Base-by-base conservation (phyloP, 1,140 invertebrate species). In the Heliconius congener region DNA sequence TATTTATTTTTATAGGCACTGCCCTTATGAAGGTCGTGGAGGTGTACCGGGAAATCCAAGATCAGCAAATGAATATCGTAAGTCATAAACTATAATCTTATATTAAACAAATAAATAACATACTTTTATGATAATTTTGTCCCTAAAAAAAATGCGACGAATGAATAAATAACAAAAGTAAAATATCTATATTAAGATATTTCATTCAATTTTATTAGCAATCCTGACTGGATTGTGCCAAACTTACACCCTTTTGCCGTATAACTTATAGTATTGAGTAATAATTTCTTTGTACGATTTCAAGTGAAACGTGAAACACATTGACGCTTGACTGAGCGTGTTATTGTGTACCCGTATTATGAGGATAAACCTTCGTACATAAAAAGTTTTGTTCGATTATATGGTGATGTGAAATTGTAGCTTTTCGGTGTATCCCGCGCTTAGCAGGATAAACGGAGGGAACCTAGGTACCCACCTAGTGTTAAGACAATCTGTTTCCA, bases 31-130 rank as follows among this genome's bases (percentile, higher is more conserved):
- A 98, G 94, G 97, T 98, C 81, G 97, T 98, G 19, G 98, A 98
- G 90, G 98, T 98, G 18, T 98, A 98, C 93, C 97, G 98, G 90
- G 97, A 98, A 93, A 98, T 98, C 80, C 98, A 98, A 94, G 97
- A 98, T 50, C 98, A 98, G 92, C 98, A 98, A 92, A 97, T 98
- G 96, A 98, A 98, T 92, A 98, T 98, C 93, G 98, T 98, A 95
- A 98, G 97, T 97, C 27, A 72, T 50, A 73, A 2, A 55, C 72
- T 77, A 77, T 2, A 19, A 19, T n/a, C 16, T 18, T 9, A 19
- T 18, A 23, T 23, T 57, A 23, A 6, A 60, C 6, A 60, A 60
- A 60, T 27, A 66, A 66, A 66, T 66, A 66, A 66, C 16, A 27
- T 52, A 27, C 13, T 66, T 16, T 66, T 66, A 30, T 30, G 16